Evolutionary conservation across 1,140 invertebrate species (phyloP).

Genomic region (Achroia grisella): DNA sequence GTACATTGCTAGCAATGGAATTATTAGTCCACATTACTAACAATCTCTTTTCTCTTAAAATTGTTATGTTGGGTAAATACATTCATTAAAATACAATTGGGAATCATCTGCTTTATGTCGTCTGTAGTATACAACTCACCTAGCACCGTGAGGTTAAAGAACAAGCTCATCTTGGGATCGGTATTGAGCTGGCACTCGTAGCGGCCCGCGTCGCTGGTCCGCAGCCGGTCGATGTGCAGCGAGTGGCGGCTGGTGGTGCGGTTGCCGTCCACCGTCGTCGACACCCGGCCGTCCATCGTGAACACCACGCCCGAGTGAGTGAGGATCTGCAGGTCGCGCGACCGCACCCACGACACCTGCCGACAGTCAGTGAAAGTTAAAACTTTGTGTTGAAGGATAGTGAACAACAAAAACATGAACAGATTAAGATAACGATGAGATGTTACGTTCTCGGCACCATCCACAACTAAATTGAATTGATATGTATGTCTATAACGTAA

Average conservation of each 20-base stretch:
- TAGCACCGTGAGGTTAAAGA: conserved; percentile 78
- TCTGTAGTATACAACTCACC: conserved; percentile 64
- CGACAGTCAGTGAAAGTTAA: neutral
- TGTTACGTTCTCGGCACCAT: too few species aligned
- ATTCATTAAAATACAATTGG: too few species aligned
- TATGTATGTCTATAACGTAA: too few species aligned
- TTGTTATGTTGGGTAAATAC: too few species aligned
- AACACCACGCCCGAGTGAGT: conserved; percentile 80
- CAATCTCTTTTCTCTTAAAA: too few species aligned
- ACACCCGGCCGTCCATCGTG: conserved; percentile 81
- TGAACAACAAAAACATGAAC: too few species aligned
- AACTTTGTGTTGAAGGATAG: too few species aligned
- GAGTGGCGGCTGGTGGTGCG: conserved; percentile 71
- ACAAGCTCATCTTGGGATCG: conserved; percentile 84
- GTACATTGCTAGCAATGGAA: too few species aligned
- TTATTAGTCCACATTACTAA: too few species aligned
- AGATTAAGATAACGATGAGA: too few species aligned
- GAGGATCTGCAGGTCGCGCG: conserved; percentile 83
- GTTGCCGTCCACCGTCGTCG: conserved; percentile 17
- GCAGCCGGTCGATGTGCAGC: conserved; percentile 79
- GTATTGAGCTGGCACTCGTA: conserved; percentile 89
- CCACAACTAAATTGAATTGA: too few species aligned
- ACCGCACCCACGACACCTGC: conserved; percentile 86
- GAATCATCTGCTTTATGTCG: too few species aligned
- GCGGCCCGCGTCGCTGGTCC: conserved; percentile 78